Evolutionary conservation across 2,888 invertebrate genomes (phyloP), one percentile per base, ranked within the genome.

Genomic region (Ectropis crepuscularia): DNA sequence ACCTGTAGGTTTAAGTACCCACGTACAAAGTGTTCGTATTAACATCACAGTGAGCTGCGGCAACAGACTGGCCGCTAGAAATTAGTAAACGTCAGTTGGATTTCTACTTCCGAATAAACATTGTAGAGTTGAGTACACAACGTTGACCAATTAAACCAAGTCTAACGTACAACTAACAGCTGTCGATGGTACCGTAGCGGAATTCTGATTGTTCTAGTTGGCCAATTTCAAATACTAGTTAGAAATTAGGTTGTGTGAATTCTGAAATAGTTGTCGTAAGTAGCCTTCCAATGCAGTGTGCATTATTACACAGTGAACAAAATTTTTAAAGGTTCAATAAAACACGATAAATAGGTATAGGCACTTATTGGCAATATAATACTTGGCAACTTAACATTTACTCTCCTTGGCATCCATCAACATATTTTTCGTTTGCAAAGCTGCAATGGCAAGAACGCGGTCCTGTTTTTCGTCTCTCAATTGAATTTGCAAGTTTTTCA

Each of bases 401-500:
- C 93, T 93, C 75, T 93, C 93, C 77, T 89, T 93, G 50, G 88
- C 89, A 63, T 93, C 90, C 74, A 85, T 85, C 53, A 90, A 82
- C 72, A 90, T 81, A 71, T 87, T 85, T 74, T 85, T 87, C 61
- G 90, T 80, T 66, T 92, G 89, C 68, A 92, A 79, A 66, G 88
- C 79, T 67, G 90, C 88, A 61, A 92, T 83, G 83, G 92, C 91
- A 82, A 92, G 87, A 78, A 80, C 83, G 45, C 93, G 85, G 74
- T 93, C 92, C 68, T 93, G 92, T 82, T 94, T 94, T 83, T 96
- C 96, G 70, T 96, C 95, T 67, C 95, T 95, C 73, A 96, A 83
- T 76, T 95, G 95, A 69, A 93, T 88, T 64, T 94, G 93, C 63
- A 95, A 82, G 71, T 93, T 89, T 66, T 92, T 91, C 73, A 96